These are phyloP conservation scores for Schrankia costaestrigalis DNA, from an alignment of 2,888 invertebrate species.

Conservation along the genomic window DNA sequence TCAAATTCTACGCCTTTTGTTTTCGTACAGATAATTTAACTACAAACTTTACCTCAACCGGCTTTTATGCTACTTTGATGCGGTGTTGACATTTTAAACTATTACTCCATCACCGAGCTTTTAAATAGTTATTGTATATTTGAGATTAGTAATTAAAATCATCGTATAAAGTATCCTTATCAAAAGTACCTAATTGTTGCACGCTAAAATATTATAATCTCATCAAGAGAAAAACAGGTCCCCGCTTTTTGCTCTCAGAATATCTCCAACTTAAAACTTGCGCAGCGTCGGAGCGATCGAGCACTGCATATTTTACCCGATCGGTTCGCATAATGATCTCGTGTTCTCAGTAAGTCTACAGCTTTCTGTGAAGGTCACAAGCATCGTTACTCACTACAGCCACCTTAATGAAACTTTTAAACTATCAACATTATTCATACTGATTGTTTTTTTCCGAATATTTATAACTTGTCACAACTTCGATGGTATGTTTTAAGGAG, in stretches of 20 bases:
- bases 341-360: slow-evolving; percentile 24
- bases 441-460: slow-evolving; percentile 33
- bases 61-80: no score
- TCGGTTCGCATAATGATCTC: slow-evolving; percentile 33
- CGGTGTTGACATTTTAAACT: no score
- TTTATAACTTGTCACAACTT: slow-evolving; percentile 29
- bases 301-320: slow-evolving; percentile 40
- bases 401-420: slow-evolving; percentile 42
- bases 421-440: slow-evolving; percentile 24
- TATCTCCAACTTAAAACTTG: slow-evolving; percentile 9
- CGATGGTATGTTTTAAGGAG: slow-evolving; percentile 14
- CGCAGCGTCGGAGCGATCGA: slow-evolving; percentile 20
- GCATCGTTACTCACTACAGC: slow-evolving; percentile 36
- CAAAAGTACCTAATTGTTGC: no score
- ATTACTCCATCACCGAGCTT: no score
- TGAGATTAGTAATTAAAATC: no score
- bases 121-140: no score
- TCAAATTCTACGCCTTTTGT: no score
- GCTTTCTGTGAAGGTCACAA: slow-evolving; percentile 55
- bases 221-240: not conserved
- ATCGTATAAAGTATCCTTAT: no score
- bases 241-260: slow-evolving; percentile 16
- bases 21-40: no score
- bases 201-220: no score
- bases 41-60: no score